Base-by-base conservation (phyloP, 2,797 vertebrate genomes). In the Synaphobranchus kaupii region DNA sequence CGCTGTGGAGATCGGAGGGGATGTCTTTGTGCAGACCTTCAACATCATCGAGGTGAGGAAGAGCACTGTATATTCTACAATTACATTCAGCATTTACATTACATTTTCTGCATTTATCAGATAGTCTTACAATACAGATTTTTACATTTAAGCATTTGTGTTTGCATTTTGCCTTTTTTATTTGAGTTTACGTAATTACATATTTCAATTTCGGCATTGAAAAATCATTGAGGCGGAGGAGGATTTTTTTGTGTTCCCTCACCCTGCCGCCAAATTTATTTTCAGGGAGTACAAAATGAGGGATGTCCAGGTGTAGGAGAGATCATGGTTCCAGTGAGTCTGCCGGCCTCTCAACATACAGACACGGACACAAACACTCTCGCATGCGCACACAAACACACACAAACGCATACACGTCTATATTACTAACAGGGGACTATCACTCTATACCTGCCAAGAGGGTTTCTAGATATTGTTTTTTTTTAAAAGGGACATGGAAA, bases 21-120 rank as follows among this genome's bases (percentile, higher is more conserved):
- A 98, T 4, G 89, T 98, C 86, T 63, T 84, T 52, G 91, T 98
- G 44, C 95, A 97, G 78, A 95, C 89, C 0, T 94, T 98, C 63
- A 96, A 95, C 73, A 80, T 97, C 88, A 93, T 97, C 0, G 97
- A 97, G 86, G 96, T 96, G 88, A 94, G 94, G 44, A 10, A 47
- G 31, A 22, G 20, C 56, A 9, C 12, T 44, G 20, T 81, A 39
- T 10, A 10, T 48, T 44, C 78, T 28, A 10, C 60, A 5, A 25
- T 20, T 22, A 22, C 20, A 25, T 63, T 25, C 58, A 22, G 4
- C 3, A n/a, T 63, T 39, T 39, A 39, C 39, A 39, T 39, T 39
- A 39, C 39, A 39, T 39, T 20, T 15, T 63, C 17, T 3, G 22
- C 58, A 22, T 63, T n/a, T 20, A 6, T 5, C 22, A 20, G 20